phyloP scores from a whole-genome alignment of 2,113 vertebrate species.

The Phycodurus eques region DNA sequence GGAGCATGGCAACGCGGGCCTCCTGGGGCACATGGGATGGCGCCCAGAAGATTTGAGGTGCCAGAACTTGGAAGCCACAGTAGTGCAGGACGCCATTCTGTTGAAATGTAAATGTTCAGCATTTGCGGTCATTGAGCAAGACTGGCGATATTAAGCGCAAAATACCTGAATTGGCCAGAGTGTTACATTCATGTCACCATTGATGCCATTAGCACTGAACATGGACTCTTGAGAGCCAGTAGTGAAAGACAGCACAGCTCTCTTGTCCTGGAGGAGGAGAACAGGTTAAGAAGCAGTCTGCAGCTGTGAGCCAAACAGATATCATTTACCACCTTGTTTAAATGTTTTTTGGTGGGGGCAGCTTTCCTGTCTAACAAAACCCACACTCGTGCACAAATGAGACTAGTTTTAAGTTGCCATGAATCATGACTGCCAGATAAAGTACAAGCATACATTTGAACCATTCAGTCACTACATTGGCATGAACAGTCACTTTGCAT shows the following conservation, averaged over 20 bases:
- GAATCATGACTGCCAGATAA: too few relatives aligned
- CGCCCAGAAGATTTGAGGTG: conserved; percentile 78
- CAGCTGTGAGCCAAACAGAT: too few relatives aligned
- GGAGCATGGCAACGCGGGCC: conserved; percentile 54
- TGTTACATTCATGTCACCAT: conserved; percentile 80
- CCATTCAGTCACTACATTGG: too few relatives aligned
- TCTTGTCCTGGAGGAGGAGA: conserved; percentile 72
- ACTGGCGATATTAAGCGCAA: too few relatives aligned
- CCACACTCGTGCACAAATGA: too few relatives aligned
- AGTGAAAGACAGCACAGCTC: conserved; percentile 79
- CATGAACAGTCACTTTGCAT: too few relatives aligned
- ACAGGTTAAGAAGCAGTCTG: neutral
- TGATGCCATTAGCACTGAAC: conserved; percentile 75
- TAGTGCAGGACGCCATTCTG: conserved; percentile 79
- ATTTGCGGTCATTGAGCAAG: neutral
- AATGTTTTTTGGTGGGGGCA: too few relatives aligned
- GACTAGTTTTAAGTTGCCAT: too few relatives aligned
- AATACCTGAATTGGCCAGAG: conserved; percentile 83
- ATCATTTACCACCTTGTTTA: too few relatives aligned
- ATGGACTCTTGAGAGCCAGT: conserved; percentile 74
- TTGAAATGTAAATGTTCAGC: conserved; percentile 2
- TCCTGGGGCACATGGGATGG: conserved; percentile 49
- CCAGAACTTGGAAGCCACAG: conserved; percentile 82
- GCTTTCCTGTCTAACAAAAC: too few relatives aligned
- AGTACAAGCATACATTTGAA: too few relatives aligned